Evolutionary conservation across 2,888 invertebrate genomes (phyloP).

Genomic region (Scaptomyza flava): DNA sequence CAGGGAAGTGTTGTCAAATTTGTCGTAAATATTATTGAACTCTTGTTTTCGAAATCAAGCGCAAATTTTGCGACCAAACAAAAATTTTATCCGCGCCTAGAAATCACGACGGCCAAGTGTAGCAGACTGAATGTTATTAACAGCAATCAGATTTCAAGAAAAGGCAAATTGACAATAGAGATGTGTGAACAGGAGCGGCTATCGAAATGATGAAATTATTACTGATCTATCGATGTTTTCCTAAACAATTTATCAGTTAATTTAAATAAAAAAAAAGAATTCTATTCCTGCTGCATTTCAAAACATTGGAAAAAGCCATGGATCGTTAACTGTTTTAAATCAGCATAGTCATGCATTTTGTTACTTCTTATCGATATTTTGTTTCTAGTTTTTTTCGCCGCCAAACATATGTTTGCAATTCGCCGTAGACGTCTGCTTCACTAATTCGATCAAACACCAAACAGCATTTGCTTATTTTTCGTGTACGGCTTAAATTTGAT

Average conservation of each 20-base stretch:
- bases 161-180: conserved; percentile 28
- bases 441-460: conserved; percentile 57
- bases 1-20: conserved; percentile 33
- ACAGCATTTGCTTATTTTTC: conserved; percentile 54
- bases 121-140: conserved; percentile 57
- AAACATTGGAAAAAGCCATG: not conserved
- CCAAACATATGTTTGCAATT: conserved; percentile 25
- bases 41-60: conserved; percentile 60
- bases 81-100: conserved; percentile 50
- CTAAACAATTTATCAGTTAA: not conserved
- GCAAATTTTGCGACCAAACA: conserved; percentile 44
- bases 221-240: conserved; percentile 24
- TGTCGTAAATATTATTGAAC: conserved; percentile 53
- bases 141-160: conserved; percentile 32
- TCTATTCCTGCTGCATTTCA: not conserved
- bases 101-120: conserved; percentile 61
- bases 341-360: not conserved
- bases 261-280: not conserved
- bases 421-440: conserved; percentile 33
- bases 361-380: conserved; percentile 25
- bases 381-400: conserved; percentile 19
- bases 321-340: not conserved
- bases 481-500: conserved; percentile 5
- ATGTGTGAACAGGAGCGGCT: conserved; percentile 25
- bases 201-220: not conserved